Evolutionary conservation across 2,113 vertebrate species (phyloP), one percentile per base, ranked within the genome.

Genomic region (Vidua chalybeata): DNA sequence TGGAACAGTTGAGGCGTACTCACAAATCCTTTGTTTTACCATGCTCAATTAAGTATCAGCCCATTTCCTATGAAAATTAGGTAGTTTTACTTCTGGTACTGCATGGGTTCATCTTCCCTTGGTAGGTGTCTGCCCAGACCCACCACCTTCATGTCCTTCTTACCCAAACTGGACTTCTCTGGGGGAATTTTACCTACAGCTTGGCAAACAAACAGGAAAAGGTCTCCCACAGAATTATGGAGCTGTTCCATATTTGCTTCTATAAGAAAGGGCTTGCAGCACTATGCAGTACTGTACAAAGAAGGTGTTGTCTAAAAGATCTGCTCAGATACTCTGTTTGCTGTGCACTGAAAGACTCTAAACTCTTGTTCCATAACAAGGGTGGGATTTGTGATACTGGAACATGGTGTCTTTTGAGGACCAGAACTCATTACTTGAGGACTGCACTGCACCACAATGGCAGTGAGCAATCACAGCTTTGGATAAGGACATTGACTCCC

Each of bases 231-330:
- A 64, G 91, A 93, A 94, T 87, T 80, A 88, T 68, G 69, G 88
- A 96, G 92, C 79, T 92, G 85, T 90, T 95, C 83, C 73, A 83
- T 96, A 93, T 86, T 93, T 96, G 68, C 68, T 81, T 78, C 90
- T 68, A 26, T 93, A 92, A 75, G 93, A 92, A 93, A 94, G 37
- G 37, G 62, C 52, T 93, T 84, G 91, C 72, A 96, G 90, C 76
- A 92, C 45, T 79, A 78, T 68, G 52, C 75, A 78, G 31, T 27
- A 31, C 59, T 63, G 31, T 48, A 95, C 92, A 95, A 96, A 96
- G 94, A 76, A 73, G 84, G 75, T 22, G 84, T 63, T 96, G 95
- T 95, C 76, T 84, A 20, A 72, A 90, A 78, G 88, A 92, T 86
- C 90, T 90, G 79, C 93, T 72, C 26, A 79, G 87, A 89, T 78